Evolutionary conservation across 2,888 invertebrate genomes (phyloP), one percentile per base, ranked within the genome.

Genomic region (Dione vanillae): DNA sequence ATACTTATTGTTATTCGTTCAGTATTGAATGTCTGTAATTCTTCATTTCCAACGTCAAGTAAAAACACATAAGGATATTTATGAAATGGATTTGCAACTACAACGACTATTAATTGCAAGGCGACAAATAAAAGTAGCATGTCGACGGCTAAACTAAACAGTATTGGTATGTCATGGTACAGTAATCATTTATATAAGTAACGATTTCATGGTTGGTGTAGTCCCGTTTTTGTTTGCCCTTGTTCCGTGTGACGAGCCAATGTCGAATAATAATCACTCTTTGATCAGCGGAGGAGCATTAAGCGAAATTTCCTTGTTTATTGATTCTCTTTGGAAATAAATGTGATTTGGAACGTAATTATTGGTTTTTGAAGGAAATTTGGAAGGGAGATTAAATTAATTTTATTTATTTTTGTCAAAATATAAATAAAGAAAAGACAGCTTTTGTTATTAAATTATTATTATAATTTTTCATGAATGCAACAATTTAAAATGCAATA

Each of bases 41-140:
- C 92, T 88, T 93, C 93, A 86, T 93, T 93, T 59, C 93, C 93
- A 58, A 92, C 83, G 75, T 93, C 93, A 27, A 93, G 79, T 40
- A 92, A 78, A 73, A 92, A 93, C 56, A 89, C 87, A 74, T 85
- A 92, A 1, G 93, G 93, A 69, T 91, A 92, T 76, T 90, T 91
- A 73, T 90, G 90, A 65, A 90, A 88, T 9, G 93, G 90, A 79
- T 84, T 89, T 0, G 87, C 88, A 11, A 80, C 71, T 27, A 78
- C 77, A 14, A 85, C 70, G 59, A 80, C 78, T 62, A 80, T 77
- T 68, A 82, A 73, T 64, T 85, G 71, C 71, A 71, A 86, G 80
- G 84, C 47, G 19, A 87, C 14, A 11, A 86, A 77, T 76, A 79
- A 78, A 70, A 88, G 81, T 82, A 88, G 79, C 88, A 93, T 91